Evolutionary conservation across 2,797 vertebrate genomes (phyloP).

Genomic region (Eospalax fontanierii): DNA sequence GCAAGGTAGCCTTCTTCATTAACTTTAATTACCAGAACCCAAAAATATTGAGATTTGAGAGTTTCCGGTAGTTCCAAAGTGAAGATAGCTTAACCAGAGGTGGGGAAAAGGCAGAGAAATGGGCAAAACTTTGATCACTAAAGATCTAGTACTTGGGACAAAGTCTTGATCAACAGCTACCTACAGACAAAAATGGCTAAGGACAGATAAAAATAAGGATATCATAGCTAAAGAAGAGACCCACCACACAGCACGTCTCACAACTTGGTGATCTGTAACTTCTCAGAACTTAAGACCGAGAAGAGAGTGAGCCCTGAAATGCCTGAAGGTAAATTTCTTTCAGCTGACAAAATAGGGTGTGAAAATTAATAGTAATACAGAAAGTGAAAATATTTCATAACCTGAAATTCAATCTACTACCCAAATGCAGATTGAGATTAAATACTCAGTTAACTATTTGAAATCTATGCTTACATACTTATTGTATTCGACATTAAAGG

Average conservation of each 20-base stretch:
- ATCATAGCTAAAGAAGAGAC: background rate
- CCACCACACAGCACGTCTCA: background rate
- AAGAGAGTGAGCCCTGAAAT: background rate
- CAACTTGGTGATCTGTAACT: background rate
- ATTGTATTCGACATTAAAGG: background rate
- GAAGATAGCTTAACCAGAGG: background rate
- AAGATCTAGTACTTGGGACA: background rate
- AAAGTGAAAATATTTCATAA: background rate
- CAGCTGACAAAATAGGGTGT: background rate
- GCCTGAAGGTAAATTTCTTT: background rate
- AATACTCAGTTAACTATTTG: background rate
- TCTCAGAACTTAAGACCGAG: background rate
- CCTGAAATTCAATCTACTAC: background rate
- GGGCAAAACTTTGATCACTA: background rate
- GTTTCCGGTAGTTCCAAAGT: background rate
- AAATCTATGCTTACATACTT: background rate
- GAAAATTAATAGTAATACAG: constrained; percentile 9
- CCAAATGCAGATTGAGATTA: background rate
- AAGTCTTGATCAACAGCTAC: background rate
- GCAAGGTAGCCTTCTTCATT: background rate
- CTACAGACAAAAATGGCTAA: background rate
- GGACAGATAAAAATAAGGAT: background rate
- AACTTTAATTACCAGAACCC: background rate
- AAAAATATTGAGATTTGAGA: background rate
- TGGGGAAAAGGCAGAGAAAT: background rate